Evolutionary conservation across 92 coral and sea anemone species (phyloP), one percentile per base, ranked within the genome.

Genomic region (Siderastrea siderea): DNA sequence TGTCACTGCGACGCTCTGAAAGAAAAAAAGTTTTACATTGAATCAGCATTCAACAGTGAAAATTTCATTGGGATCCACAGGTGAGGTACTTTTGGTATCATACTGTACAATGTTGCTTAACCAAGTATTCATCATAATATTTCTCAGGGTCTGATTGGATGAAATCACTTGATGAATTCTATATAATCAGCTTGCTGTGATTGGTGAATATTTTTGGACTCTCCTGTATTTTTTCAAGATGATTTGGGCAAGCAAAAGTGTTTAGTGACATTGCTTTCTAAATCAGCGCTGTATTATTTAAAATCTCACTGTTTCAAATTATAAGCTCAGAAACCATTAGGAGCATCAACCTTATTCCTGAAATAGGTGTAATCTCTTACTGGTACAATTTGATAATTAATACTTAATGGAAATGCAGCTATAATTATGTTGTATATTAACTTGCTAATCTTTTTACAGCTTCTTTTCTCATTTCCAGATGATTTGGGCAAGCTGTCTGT

Each of bases 371-470:
- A 46, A 68, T 26, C 74, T 68, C 50, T 46, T 68, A 19, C 49
- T 26, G 38, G 38, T 26, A 26, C 38, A 26, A 26, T 26, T 26
- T 26, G 74, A 68, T 46, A n/a, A 61, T 61, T 68, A 16, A 68
- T n/a, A 68, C 74, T 46, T 26, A 68, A 68, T 46, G 50, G 74
- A 0, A 68, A 68, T 46, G 47, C 4, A 26, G 47, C 74, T 68
- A 68, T 68, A 19, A 3, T 19, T 66, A 81, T 49, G 74, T 47
- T 53, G 58, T 71, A 9, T 85, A 85, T 85, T 75, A 55, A 90
- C 93, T 90, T 85, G 93, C 81, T 84, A 91, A 81, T 91, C 94
- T 79, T 82, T 87, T 85, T 51, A 91, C 78, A 17, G 89, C 89
- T 38, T 75, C 89, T 49, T 52, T 77, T 58, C 71, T 85, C 89